Evolutionary conservation across 2,113 vertebrate species (phyloP).

Genomic region (Lepisosteus oculatus): DNA sequence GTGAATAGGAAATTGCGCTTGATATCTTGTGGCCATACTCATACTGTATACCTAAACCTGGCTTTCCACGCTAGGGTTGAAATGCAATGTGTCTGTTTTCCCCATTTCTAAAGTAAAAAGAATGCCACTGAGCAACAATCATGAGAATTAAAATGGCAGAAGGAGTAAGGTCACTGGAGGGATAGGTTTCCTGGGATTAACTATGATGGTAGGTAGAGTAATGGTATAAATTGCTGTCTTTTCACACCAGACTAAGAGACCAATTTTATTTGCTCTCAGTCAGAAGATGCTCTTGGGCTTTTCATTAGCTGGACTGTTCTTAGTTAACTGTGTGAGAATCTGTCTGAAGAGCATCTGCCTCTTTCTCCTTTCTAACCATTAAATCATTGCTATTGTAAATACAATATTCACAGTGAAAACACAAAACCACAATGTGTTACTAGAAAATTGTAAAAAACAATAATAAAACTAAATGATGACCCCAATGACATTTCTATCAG

Average conservation of each 20-base stretch:
- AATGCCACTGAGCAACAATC: not conserved
- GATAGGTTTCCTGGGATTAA: not conserved
- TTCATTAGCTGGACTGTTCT: not conserved
- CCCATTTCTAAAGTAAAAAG: not conserved
- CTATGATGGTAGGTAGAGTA: not conserved
- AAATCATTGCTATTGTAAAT: too few species aligned
- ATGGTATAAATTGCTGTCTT: not conserved
- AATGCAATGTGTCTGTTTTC: slow-evolving; percentile 8
- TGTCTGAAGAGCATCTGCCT: not conserved
- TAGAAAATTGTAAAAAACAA: too few species aligned
- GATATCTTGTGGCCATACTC: not conserved
- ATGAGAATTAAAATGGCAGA: not conserved
- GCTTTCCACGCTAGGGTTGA: not conserved
- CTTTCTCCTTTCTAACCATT: too few species aligned
- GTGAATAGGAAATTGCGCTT: not conserved
- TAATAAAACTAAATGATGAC: too few species aligned
- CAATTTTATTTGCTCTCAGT: not conserved
- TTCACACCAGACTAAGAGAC: not conserved
- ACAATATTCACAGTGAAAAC: too few species aligned
- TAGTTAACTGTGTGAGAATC: not conserved
- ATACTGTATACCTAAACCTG: not conserved
- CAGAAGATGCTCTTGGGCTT: not conserved
- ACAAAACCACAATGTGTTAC: too few species aligned
- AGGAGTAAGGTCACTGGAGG: not conserved
- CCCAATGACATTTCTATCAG: too few species aligned